Base-by-base conservation (phyloP, 1,140 invertebrate genomes). In the Drosophila bocki region DNA sequence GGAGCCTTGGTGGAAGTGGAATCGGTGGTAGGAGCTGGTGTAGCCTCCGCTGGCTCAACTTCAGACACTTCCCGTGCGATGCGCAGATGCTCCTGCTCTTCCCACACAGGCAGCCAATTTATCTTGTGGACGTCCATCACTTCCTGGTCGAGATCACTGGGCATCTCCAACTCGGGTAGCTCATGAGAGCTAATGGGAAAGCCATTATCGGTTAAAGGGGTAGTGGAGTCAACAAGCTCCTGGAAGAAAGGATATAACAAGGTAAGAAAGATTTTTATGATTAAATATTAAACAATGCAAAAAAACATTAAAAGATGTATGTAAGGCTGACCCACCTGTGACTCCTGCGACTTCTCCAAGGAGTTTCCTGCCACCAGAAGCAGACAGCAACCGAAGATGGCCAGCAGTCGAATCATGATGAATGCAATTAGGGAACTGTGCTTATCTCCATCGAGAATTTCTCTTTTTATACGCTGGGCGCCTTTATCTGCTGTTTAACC, bases 331-430 rank as follows among this genome's bases (percentile, higher is more conserved):
- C 26, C 26, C 3, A 65, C 59, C 65, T 69, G 62, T 3, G 63
- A 2, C 7, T 77, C 72, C 61, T 19, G 12, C 26, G 33, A 26
- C 11, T 74, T 69, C 17, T 42, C 19, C 15, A 50, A n/a, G 9
- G 32, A 19, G n/a, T 37, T 35, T 11, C 50, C 83, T 35, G 47
- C 60, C 22, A 62, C 76, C 44, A 86, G 44, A 7, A 80, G 56
- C 45, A 74, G 35, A 32, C 78, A 86, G 37, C 59, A 69, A 48
- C 65, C 51, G 17, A 35, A 39, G n/a, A 41, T 12, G 22, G 7
- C 37, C 67, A 71, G n/a, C 35, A 58, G 57, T 26, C 51, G 82
- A 47, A 54, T 42, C 83, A 86, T 86, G 63, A 77, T 77, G 62
- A 29, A 64, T 41, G 42, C 61, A 67, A 48, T 68, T 19, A 48